A percentile compares a stretch with the other conserved stretches of the same genome.
Evolutionary conservation across 2,113 vertebrate species (phyloP).

Genomic region (Hoplias malabaricus): DNA sequence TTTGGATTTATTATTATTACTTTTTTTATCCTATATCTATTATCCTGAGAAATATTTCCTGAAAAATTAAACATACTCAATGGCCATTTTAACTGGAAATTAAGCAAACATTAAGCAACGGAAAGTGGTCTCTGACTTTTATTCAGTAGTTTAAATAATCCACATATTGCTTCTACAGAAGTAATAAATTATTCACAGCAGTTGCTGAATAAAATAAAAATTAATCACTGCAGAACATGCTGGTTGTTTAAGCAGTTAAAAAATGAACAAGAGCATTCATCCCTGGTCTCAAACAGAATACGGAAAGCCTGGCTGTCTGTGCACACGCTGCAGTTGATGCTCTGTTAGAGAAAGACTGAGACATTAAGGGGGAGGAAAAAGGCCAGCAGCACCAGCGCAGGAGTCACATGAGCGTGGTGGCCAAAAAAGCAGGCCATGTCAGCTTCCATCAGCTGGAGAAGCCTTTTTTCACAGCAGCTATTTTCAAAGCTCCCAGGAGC

Average conservation of each 20-base stretch:
- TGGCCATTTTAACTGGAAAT: too few relatives aligned
- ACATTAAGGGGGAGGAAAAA: slow-evolving; percentile 46
- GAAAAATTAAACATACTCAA: too few relatives aligned
- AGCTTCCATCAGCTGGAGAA: slow-evolving; percentile 51
- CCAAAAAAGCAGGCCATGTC: slow-evolving; percentile 43
- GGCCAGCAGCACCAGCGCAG: slow-evolving; percentile 12
- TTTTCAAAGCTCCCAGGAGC: slow-evolving; percentile 91
- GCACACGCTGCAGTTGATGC: background rate
- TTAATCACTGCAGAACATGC: background rate
- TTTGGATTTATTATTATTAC: too few relatives aligned
- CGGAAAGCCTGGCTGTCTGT: background rate
- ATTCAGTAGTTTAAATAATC: too few relatives aligned
- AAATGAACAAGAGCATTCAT: background rate
- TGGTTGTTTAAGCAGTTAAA: background rate
- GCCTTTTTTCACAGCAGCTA: slow-evolving; percentile 68
- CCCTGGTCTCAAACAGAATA: background rate
- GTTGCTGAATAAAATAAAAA: background rate
- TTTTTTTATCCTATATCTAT: too few relatives aligned
- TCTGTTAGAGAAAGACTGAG: background rate
- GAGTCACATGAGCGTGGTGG: slow-evolving; percentile 36
- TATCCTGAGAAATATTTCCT: too few relatives aligned
- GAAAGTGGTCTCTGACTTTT: too few relatives aligned
- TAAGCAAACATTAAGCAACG: too few relatives aligned
- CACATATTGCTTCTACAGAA: too few relatives aligned
- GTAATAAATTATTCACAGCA: background rate